These are phyloP conservation scores for Poecile atricapillus DNA, from an alignment of 2,113 vertebrate genomes.

Conservation along the genomic window DNA sequence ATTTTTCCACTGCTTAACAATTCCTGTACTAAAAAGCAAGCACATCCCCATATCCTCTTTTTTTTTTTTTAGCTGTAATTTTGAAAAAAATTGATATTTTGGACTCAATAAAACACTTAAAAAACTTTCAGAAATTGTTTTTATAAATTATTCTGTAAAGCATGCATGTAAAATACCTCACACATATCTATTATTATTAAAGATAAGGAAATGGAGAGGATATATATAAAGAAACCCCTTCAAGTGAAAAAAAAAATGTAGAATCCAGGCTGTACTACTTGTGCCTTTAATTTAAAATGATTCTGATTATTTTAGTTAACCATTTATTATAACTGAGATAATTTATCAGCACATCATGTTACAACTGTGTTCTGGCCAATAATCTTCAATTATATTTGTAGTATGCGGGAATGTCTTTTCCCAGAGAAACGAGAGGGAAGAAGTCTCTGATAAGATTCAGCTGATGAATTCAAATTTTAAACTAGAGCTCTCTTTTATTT, in stretches of 20 bases:
- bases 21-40: not conserved
- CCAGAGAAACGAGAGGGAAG: not conserved
- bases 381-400: not conserved
- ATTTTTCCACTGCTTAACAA: not conserved
- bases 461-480: not conserved
- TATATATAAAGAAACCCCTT: not conserved
- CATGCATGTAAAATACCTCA: not conserved
- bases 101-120: not conserved
- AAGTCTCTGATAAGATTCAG: not conserved
- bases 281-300: not conserved
- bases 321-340: not conserved
- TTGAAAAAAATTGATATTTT: not conserved
- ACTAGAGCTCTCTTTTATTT: not conserved
- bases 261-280: not conserved
- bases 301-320: not conserved
- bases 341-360: not conserved
- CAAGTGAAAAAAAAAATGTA: not conserved
- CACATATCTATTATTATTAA: not conserved
- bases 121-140: not conserved
- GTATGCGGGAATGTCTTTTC: not conserved
- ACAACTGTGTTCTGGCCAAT: not conserved
- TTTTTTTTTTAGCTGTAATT: not conserved
- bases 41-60: accelerated
- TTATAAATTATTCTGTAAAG: not conserved
- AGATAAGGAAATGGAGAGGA: not conserved